Evolutionary conservation across 2,113 vertebrate species (phyloP), one percentile per base, ranked within the genome.

Genomic region (Isichthys henryi): DNA sequence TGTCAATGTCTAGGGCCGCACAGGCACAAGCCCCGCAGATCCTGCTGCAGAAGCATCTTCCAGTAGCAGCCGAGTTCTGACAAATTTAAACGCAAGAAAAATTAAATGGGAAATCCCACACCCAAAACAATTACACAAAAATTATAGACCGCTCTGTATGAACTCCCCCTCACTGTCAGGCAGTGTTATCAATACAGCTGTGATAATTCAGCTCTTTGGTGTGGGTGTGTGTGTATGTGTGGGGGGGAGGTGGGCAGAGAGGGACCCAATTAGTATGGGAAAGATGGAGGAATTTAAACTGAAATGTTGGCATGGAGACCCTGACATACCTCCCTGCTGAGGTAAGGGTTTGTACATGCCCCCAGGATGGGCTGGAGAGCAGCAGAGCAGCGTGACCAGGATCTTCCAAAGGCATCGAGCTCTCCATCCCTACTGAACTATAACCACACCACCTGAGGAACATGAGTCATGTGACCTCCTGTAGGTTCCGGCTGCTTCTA

Each of bases 31-130:
- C 9, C n/a, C n/a, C 2, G 62, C 23, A 49, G n/a, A 52, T 49
- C 46, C 15, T 15, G 31, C 31, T 45, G 43, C 77, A 7, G 3
- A 56, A 56, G n/a, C 35, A 6, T 62, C 48, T 70, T 17, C n/a
- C 31, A 50, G 70, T 90, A 92, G 88, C 92, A 93, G 91, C 90
- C 77, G 88, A 91, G 91, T 88, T 89, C 87, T 52, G 90, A 86
- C 48, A 90, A 92, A 93, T 93, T 90, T 93, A 93, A 87, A 92
- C 89, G 83, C 89, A 90, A 89, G 89, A 93, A 94, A 93, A 93
- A 95, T 95, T 92, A 90, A 95, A 93, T 89, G 85, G 89, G 92
- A 88, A 84, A 66, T 66, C 62, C 62, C 23, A 62, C 56, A 21
- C 50, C 62, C 92, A 86, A 88, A 23, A 58, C 92, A 92, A 92